Evolutionary conservation across 2,888 invertebrate species (phyloP).

Genomic region (Folsomia manolachei): DNA sequence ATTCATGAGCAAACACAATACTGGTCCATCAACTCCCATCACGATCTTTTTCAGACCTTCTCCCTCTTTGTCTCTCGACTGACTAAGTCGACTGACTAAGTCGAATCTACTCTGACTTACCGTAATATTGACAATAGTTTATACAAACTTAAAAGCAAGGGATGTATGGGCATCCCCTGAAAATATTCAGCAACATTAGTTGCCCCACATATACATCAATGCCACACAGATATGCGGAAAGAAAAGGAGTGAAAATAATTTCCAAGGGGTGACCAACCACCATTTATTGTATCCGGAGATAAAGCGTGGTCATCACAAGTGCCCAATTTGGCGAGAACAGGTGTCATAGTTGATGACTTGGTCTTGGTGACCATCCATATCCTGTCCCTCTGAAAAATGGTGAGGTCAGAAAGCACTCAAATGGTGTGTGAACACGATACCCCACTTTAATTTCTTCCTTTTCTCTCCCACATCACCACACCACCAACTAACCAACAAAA

Average conservation of each 20-base stretch:
- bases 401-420: slow-evolving; percentile 41
- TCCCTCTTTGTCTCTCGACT: no score
- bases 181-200: no score
- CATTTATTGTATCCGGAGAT: slow-evolving; percentile 28
- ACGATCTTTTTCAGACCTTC: no score
- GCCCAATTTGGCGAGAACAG: slow-evolving; percentile 30
- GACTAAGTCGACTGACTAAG: no score
- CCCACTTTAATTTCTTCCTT: slow-evolving; percentile 32
- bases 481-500: background rate
- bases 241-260: slow-evolving; percentile 14
- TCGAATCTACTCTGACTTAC: no score
- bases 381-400: slow-evolving; percentile 37
- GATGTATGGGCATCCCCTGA: no score
- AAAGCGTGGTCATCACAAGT: slow-evolving; percentile 33
- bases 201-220: background rate
- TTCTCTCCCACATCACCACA: no score
- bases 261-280: background rate
- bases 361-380: background rate
- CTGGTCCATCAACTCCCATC: no score
- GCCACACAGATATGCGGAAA: background rate
- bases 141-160: no score
- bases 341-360: slow-evolving; percentile 24
- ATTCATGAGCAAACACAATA: no score
- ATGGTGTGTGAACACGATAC: slow-evolving; percentile 51
- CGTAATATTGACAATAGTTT: no score